These are phyloP conservation scores for Amitus sp. DNA, from an alignment of 2,888 invertebrate species.

Conservation along the genomic window DNA sequence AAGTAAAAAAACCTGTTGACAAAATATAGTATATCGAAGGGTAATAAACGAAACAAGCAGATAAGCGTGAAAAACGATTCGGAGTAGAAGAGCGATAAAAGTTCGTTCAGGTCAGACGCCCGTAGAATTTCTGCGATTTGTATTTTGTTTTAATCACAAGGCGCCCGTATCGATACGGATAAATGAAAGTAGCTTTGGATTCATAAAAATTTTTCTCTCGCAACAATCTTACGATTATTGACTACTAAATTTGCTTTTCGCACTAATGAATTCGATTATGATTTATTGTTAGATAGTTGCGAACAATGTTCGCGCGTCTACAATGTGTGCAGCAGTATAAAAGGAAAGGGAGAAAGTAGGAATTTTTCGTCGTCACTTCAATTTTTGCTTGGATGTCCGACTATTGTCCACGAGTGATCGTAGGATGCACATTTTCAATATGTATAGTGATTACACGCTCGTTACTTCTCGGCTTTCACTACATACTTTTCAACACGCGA, in stretches of 20 bases:
- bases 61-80: not conserved
- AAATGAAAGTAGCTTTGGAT: not conserved
- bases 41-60: not conserved
- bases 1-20: not conserved
- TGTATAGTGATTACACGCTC: slow-evolving; percentile 41
- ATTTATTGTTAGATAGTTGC: not conserved
- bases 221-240: not conserved
- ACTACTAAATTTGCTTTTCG: not conserved
- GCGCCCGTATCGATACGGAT: not conserved
- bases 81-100: not conserved
- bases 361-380: slow-evolving; percentile 32
- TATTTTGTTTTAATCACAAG: no score
- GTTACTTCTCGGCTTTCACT: slow-evolving; percentile 44
- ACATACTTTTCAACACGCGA: slow-evolving; percentile 22
- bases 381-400: slow-evolving; percentile 34
- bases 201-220: not conserved
- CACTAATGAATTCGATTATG: slow-evolving; percentile 16
- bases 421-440: slow-evolving; percentile 39
- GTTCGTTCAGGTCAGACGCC: no score
- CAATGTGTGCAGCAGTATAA: slow-evolving; percentile 7
- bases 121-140: no score
- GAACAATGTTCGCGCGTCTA: not conserved
- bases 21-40: slow-evolving; percentile 2
- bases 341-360: slow-evolving; percentile 36
- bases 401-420: slow-evolving; percentile 38